phyloP scores from a whole-genome alignment of 1,140 invertebrate species.

The Eurosta solidaginis region DNA sequence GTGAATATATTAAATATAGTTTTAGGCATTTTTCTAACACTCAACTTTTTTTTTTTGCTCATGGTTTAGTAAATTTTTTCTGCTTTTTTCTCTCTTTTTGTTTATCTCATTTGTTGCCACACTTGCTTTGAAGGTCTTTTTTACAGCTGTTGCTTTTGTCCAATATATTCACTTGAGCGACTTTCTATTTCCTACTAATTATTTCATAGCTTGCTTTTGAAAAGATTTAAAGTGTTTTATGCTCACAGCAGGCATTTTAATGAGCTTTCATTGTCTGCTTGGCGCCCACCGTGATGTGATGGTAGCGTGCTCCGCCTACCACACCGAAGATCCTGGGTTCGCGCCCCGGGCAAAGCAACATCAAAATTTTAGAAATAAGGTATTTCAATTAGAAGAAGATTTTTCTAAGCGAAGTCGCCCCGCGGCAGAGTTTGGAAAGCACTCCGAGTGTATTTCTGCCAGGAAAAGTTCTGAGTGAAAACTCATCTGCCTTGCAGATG shows the following conservation, averaged over 20 bases:
- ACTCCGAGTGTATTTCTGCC: too few relatives aligned
- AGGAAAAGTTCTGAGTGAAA: too few relatives aligned
- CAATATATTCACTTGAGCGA: not conserved
- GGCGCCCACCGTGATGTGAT: too few relatives aligned
- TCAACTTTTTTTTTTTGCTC: not conserved
- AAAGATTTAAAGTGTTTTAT: not conserved
- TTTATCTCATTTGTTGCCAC: not conserved
- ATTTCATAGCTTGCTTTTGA: not conserved
- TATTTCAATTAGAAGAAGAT: too few relatives aligned
- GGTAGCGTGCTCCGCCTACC: too few relatives aligned
- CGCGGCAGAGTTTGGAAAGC: too few relatives aligned
- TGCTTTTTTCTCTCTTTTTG: not conserved
- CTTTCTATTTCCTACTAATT: not conserved
- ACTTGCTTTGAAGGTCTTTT: not conserved
- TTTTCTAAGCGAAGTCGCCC: too few relatives aligned
- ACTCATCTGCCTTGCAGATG: too few relatives aligned
- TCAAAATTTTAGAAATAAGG: too few relatives aligned
- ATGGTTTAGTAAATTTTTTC: not conserved
- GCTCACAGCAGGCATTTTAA: not conserved
- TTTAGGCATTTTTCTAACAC: not conserved
- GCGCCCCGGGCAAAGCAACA: too few relatives aligned
- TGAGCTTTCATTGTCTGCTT: not conserved
- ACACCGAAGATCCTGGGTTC: too few relatives aligned
- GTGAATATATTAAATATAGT: not conserved
- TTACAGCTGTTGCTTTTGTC: too few relatives aligned